phyloP scores from a whole-genome alignment of 1,140 invertebrate species.

The Drosophila miranda region DNA sequence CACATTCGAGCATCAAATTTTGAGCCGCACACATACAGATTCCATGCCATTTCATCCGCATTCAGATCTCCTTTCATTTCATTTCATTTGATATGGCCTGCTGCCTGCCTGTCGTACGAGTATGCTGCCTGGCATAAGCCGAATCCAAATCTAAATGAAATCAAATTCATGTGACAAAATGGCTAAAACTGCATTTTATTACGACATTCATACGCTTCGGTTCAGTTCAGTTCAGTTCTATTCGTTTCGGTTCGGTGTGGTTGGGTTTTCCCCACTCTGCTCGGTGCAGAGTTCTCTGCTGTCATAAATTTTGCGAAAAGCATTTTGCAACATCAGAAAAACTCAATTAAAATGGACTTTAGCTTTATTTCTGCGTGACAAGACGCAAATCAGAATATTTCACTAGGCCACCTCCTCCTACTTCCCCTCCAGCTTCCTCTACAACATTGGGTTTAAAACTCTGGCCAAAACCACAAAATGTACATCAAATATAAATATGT shows the following conservation, averaged over 20 bases:
- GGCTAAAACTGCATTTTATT: slow-evolving; percentile 64
- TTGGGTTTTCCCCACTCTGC: neutral
- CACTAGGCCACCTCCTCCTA: slow-evolving; percentile 13
- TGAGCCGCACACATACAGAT: slow-evolving; percentile 28
- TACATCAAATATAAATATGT: slow-evolving; percentile 39
- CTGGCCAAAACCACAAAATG: slow-evolving; percentile 29
- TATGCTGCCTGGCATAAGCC: neutral
- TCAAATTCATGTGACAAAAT: slow-evolving; percentile 69
- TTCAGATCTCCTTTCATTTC: slow-evolving; percentile 28
- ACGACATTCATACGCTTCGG: slow-evolving; percentile 45
- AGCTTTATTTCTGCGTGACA: slow-evolving; percentile 67
- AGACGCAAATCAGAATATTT: slow-evolving; percentile 58
- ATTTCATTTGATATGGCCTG: slow-evolving; percentile 36
- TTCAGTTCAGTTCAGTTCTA: slow-evolving; percentile 31
- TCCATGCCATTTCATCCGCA: slow-evolving; percentile 42
- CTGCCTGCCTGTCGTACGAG: neutral
- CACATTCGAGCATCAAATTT: slow-evolving; percentile 39
- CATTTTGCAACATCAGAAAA: slow-evolving; percentile 54
- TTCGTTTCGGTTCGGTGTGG: slow-evolving; percentile 15
- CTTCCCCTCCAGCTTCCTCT: neutral
- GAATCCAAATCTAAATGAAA: slow-evolving; percentile 48
- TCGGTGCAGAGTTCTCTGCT: slow-evolving; percentile 9
- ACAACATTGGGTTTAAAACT: slow-evolving; percentile 13
- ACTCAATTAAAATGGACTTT: slow-evolving; percentile 78
- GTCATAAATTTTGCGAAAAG: slow-evolving; percentile 58